Evolutionary conservation across 2,797 vertebrate species (phyloP), one percentile per base, ranked within the genome.

Genomic region (Hyperoplus immaculatus): DNA sequence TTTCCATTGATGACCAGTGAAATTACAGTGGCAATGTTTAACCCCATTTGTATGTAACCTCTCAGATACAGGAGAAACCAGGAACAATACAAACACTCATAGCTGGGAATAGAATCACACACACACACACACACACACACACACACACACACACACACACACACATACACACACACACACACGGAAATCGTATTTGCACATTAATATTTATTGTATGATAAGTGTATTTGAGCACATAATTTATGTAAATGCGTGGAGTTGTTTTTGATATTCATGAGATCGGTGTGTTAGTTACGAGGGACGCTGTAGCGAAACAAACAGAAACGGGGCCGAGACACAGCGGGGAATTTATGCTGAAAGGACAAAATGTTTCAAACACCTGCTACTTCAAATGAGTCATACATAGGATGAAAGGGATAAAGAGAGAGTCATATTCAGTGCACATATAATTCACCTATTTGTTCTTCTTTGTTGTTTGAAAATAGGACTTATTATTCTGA

Each of bases 211-310:
- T 51, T 29, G 46, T 83, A 54, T 56, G 49, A 71, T 62, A 12
- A 67, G 42, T 42, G 21, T 13, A 18, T 70, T 49, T 45, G 21
- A 67, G 60, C 14, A 29, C 29, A 29, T 29, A 2, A 7, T 6
- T 1, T 56, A 55, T 70, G 61, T 58, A 47, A 69, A 69, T 58
- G 16, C 21, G 39, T 15, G 38, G 7, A 8, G 18, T 0, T 47
- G 50, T 46, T 67, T 81, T 66, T 80, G 47, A 81, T 70, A 67
- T 73, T 57, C 57, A 68, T 54, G 65, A 49, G n/a, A 7, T 13
- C 10, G 46, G 11, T 53, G 4, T 45, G 39, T 21, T 66, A 29
- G 72, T 47, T 4, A 42, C 10, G 21, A 42, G 15, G 63, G 7
- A 39, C 18, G 41, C 6, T 38, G 14, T 1, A 1, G 54, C 1